phyloP scores from a whole-genome alignment of 2,113 vertebrate genomes.

The Aptenodytes patagonicus region DNA sequence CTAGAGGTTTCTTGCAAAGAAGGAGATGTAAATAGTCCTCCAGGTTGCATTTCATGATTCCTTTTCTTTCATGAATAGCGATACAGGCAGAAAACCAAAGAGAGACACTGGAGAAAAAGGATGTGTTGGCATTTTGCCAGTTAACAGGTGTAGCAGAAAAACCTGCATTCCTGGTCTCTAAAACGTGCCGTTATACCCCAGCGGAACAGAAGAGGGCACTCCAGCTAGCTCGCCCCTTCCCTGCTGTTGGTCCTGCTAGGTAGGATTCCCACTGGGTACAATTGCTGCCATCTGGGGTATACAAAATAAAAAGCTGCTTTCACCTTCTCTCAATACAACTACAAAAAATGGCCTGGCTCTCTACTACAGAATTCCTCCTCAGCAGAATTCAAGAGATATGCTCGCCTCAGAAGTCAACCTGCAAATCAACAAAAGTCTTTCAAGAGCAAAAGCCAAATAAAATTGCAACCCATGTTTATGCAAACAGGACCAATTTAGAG shows the following conservation, averaged over 20 bases:
- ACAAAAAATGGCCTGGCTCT: not conserved
- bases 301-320: not conserved
- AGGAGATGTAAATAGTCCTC: not conserved
- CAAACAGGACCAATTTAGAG: not conserved
- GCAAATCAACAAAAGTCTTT: not conserved
- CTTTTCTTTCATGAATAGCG: not conserved
- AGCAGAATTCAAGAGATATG: not conserved
- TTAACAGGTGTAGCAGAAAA: not conserved
- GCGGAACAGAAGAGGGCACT: conserved; percentile 2
- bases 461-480: not conserved
- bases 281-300: fast-evolving
- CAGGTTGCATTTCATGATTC: not conserved
- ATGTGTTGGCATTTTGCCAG: not conserved
- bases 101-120: not conserved
- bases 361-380: not conserved
- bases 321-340: not conserved
- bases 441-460: not conserved
- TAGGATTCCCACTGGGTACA: not conserved
- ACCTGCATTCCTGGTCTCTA: too few relatives aligned
- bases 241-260: not conserved
- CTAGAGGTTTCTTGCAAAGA: not conserved
- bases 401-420: not conserved
- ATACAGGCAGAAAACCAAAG: not conserved
- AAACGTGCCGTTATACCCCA: not conserved
- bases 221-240: not conserved